Base-by-base conservation (phyloP, 2,797 vertebrate species). In the Orestias chungarensis region DNA sequence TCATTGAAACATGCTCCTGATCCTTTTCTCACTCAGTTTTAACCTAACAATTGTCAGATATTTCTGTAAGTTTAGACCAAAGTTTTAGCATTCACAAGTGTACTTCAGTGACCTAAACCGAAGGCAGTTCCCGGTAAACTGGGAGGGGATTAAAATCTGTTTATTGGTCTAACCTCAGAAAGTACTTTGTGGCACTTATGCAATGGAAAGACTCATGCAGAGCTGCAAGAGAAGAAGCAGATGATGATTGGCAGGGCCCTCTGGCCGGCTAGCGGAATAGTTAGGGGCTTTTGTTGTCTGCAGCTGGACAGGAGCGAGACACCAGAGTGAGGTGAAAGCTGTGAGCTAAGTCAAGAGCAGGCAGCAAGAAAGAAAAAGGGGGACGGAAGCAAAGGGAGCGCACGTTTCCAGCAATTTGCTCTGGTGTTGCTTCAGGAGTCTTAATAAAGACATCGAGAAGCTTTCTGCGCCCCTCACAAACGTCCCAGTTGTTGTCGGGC, bases 211-310 rank as follows among this genome's bases (percentile, higher is more conserved):
- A 70, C 62, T 74, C 55, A 3, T 52, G 68, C 70, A 68, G 73
- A 82, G 69, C 78, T 84, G 81, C 70, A 74, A 66, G 78, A 81
- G 73, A 65, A 68, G 74, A 78, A 76, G 52, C 73, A 80, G 74
- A 77, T 31, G 80, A 80, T 93, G 90, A 94, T 89, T 93, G 92
- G 93, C 92, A 92, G 92, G 86, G 83, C 87, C 90, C 90, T 88
- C 87, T 70, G 82, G 67, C 82, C 12, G 64, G 74, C 74, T 81
- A 78, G 80, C 87, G 83, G 79, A 80, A 86, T 88, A 88, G 82
- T 82, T 31, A 79, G 91, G 87, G 90, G 77, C 66, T 92, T 93
- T 91, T 87, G 89, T 84, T 20, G 49, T 74, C 76, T 85, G 75
- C 86, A 89, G 87, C 82, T 91, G 90, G 84, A 86, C 78, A 55